phyloP scores from a whole-genome alignment of 2,113 vertebrate genomes.

The Lagenorhynchus albirostris region DNA sequence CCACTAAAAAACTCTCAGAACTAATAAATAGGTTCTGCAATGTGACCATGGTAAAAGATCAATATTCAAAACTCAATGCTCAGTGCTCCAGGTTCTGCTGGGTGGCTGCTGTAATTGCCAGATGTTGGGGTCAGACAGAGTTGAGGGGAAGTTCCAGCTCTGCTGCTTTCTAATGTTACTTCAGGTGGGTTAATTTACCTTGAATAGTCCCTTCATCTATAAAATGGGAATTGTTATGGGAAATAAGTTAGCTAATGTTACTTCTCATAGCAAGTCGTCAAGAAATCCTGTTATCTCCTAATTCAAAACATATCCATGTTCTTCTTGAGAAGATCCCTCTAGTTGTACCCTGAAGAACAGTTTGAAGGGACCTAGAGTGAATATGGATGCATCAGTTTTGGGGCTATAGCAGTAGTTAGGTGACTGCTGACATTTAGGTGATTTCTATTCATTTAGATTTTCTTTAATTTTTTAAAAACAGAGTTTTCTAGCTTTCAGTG shows the following conservation, averaged over 20 bases:
- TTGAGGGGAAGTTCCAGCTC: neutral
- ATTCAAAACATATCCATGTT: neutral
- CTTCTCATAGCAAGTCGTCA: neutral
- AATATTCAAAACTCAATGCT: neutral
- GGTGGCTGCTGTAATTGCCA: neutral
- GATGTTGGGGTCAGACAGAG: neutral
- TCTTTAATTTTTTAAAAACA: too few species aligned
- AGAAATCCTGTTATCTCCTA: neutral
- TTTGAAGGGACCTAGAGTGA: neutral
- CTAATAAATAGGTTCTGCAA: neutral
- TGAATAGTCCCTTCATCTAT: neutral
- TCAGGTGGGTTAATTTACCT: neutral
- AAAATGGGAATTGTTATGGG: neutral
- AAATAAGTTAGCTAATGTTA: neutral
- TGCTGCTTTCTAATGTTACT: neutral
- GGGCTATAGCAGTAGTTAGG: neutral
- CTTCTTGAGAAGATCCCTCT: neutral
- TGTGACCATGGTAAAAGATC: neutral
- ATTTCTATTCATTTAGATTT: neutral
- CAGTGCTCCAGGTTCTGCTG: fast-evolving
- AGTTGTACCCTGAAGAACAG: neutral
- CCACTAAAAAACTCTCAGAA: neutral
- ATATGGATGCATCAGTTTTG: fast-evolving
- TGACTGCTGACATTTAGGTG: neutral
- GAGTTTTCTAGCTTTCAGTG: neutral